These are phyloP conservation scores for Hydractinia symbiolongicarpus DNA, from an alignment of 30 jellyfish, hydroid and myxozoan species.

Conservation along the genomic window DNA sequence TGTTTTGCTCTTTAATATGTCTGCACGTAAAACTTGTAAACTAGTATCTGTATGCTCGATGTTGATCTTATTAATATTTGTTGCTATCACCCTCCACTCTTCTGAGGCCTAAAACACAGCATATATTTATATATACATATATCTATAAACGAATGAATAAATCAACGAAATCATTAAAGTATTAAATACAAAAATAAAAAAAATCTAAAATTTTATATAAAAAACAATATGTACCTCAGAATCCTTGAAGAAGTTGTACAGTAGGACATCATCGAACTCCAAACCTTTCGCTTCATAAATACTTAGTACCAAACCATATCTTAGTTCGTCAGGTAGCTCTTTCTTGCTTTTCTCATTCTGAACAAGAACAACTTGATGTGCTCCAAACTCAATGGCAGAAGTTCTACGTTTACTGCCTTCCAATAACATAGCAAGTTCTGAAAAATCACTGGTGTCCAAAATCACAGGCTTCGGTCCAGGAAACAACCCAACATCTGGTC, in stretches of 20 bases:
- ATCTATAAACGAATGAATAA: too few relatives aligned
- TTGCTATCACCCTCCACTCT: conserved; percentile 77
- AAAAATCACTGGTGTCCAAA: conserved; percentile 51
- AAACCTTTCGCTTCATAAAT: conserved; percentile 87
- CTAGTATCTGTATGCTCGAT: neutral
- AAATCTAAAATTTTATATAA: neutral
- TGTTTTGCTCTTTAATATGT: conserved; percentile 17
- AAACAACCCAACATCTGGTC: conserved; percentile 66
- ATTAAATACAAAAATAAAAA: too few relatives aligned
- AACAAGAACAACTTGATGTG: conserved; percentile 85
- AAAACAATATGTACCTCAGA: conserved; percentile 57
- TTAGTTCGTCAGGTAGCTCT: conserved; percentile 61
- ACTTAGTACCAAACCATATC: conserved; percentile 56
- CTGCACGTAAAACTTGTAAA: neutral
- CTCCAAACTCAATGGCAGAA: conserved; percentile 87
- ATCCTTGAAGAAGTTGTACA: conserved; percentile 81
- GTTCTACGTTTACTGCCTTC: conserved; percentile 66
- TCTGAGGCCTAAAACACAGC: conserved; percentile 40
- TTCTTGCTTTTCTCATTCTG: conserved; percentile 63
- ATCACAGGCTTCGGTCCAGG: conserved; percentile 92
- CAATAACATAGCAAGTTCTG: conserved; percentile 67
- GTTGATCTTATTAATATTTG: conserved; percentile 15
- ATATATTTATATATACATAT: too few relatives aligned
- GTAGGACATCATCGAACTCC: conserved; percentile 84
- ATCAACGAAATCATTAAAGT: too few relatives aligned